Conservation (phyloP, 64 coral and sea anemone genomes). For the Porites australiensis region DNA sequence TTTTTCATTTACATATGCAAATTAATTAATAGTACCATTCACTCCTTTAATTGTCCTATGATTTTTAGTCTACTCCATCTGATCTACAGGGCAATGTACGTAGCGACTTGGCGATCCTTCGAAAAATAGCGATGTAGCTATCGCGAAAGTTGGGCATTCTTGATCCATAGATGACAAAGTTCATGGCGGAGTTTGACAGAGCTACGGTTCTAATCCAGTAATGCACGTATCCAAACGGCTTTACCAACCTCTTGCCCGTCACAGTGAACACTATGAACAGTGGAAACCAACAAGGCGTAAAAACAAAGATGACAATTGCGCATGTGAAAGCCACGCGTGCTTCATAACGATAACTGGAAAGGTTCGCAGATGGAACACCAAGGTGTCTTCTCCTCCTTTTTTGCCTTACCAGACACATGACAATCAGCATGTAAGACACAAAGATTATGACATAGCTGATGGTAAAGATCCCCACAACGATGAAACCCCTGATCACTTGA, state of each 20-base stretch:
- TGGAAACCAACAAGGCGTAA: not conserved
- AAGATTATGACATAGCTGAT: not conserved
- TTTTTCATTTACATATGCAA: no score
- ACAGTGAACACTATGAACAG: not conserved
- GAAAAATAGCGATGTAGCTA: not conserved
- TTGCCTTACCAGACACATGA: not conserved
- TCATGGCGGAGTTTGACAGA: conserved; percentile 15
- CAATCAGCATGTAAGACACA: not conserved
- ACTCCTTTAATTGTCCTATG: no score
- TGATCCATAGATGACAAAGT: not conserved
- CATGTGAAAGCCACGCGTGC: not conserved
- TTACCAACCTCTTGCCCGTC: not conserved
- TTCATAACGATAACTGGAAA: not conserved
- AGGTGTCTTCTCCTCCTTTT: not conserved
- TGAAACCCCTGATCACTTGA: not conserved
- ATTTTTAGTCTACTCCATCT: no score
- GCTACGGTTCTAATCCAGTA: conserved; percentile 1
- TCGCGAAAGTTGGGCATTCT: not conserved
- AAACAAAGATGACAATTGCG: not conserved
- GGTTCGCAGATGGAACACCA: not conserved
- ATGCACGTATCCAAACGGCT: not conserved
- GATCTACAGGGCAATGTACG: no score
- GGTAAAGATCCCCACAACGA: not conserved
- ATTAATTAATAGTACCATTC: no score
- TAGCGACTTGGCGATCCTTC: not conserved